Evolutionary conservation across 2,888 invertebrate species (phyloP), one percentile per base, ranked within the genome.

Genomic region (Noctua pronuba): DNA sequence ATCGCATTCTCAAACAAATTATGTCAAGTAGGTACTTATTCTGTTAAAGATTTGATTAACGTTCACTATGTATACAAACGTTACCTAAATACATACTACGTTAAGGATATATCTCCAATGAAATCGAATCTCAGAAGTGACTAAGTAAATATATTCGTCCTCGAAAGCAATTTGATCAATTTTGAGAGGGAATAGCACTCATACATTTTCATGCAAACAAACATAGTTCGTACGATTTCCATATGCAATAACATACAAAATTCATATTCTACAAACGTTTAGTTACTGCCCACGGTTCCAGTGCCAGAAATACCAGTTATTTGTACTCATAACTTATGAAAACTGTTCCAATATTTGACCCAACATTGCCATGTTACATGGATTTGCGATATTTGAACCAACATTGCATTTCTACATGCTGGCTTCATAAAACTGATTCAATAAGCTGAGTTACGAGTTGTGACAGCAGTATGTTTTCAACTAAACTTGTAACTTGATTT

Each of bases 271-370:
- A 66, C 75, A 73, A 73, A 67, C n/a, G 62, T n/a, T 74, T 62
- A 46, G 24, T 13, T 16, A 38, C 58, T 46, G 28, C 0, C 28
- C 44, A 75, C 65, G 46, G 31, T 55, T 64, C 8, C 31, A 2
- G n/a, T 66, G 69, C 62, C 49, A 58, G 68, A 62, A 79, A 83
- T 73, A 73, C 5, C 52, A 52, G 68, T 58, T 82, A 82, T 68
- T 68, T 74, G 55, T 44, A 52, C 49, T 70, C 55, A 31, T 78
- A 83, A 75, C 58, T 75, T 79, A 55, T 65, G 73, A 52, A 49
- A 79, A 67, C 70, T 55, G 41, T 66, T 72, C 24, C 49, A 5
- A 62, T 60, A 71, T 76, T 67, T 71, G 41, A 75, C 65, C 58
- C 60, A 68, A 72, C 38, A 62, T 66, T 67, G 35, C 44, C 70